phyloP scores from a whole-genome alignment of 2,113 vertebrate genomes.

The Haliaeetus leucogaster region DNA sequence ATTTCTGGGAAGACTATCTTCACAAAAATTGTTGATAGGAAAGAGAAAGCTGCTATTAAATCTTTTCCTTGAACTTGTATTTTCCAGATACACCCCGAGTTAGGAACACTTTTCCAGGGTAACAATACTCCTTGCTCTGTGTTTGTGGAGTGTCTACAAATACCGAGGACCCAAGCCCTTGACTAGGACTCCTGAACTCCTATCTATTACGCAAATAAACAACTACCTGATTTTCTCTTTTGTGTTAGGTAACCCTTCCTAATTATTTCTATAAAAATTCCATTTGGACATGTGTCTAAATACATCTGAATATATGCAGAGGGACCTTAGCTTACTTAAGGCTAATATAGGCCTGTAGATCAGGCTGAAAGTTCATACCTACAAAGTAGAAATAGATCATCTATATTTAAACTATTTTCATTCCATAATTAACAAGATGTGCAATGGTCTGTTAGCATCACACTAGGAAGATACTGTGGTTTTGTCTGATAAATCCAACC shows the following conservation, averaged over 20 bases:
- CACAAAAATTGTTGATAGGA: neutral
- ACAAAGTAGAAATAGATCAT: neutral
- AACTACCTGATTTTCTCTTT: neutral
- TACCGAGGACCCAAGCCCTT: neutral
- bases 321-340: neutral
- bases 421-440: neutral
- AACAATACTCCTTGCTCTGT: neutral
- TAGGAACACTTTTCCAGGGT: neutral
- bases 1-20: neutral
- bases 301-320: neutral
- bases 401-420: neutral
- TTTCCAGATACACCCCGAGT: neutral
- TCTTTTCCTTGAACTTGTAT: neutral
- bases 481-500: neutral
- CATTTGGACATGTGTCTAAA: neutral
- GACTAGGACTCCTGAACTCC: neutral
- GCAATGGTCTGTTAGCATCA: neutral
- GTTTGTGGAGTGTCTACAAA: neutral
- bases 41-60: neutral
- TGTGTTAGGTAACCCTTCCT: neutral
- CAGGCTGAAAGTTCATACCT: neutral
- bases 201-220: neutral
- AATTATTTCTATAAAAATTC: neutral
- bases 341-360: neutral
- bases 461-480: neutral